Base-by-base conservation (phyloP, 2,888 invertebrate genomes). In the Apodemia hepburni region DNA sequence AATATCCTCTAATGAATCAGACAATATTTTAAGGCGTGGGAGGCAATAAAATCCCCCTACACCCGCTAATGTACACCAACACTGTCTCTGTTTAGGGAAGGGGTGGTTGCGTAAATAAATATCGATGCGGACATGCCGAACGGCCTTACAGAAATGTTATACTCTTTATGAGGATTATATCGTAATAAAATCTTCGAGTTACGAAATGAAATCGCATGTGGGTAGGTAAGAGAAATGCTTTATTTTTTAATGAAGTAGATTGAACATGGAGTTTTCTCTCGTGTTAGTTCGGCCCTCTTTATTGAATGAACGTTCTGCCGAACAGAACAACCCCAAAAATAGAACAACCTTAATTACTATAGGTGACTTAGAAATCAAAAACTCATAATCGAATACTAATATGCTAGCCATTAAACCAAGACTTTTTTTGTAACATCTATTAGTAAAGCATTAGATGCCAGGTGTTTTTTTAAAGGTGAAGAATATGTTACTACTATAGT, bases 1-100 rank as follows among this genome's bases (percentile, higher is more conserved):
- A 87, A 89, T 88, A 90, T 87, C 83, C 89, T 85, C 89, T 90
- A 91, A 91, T 90, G 90, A 91, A 91, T 91, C 91, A 91, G 91
- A 88, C 90, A 90, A 91, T 90, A 91, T 91, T 91, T 91, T 90
- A 90, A 89, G 87, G 85, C 81, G 82, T 75, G 86, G 87, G 82
- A 71, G 89, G 90, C 86, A 87, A 90, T 91, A 90, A 91, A 89
- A 86, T 74, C 85, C 82, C 86, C 86, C 82, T 72, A 77, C 82
- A 71, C 83, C 85, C 82, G 78, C 85, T 89, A 88, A 88, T 88
- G 89, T 89, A 85, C 81, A 85, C 86, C 82, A 75, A 81, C 87
- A 85, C 84, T 88, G 88, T 88, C 85, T 85, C 82, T 77, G 80
- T 73, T 79, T 81, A 81, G 84, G 79, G 85, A 79, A 75, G 87